Conservation (phyloP, 64 coral and sea anemone genomes). For the Orbicella faveolata region DNA sequence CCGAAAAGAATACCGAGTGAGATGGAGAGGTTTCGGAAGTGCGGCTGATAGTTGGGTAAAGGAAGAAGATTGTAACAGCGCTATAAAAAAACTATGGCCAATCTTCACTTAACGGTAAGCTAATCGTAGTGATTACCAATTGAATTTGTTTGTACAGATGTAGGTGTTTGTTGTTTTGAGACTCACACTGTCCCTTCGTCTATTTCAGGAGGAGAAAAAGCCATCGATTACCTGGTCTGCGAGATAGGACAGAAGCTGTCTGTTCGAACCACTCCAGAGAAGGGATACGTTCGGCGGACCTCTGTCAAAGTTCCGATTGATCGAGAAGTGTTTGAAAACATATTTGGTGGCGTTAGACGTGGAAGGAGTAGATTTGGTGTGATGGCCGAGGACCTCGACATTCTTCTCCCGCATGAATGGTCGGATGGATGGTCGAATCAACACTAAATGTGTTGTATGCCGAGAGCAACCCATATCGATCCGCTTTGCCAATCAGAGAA, state of each 20-base stretch:
- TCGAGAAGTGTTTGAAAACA: slow-evolving; percentile 20
- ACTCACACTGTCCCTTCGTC: background rate
- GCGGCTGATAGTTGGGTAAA: slow-evolving; percentile 15
- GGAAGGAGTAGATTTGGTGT: background rate
- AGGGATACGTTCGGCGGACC: slow-evolving; percentile 14
- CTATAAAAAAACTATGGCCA: slow-evolving; percentile 22
- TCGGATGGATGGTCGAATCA: slow-evolving; percentile 7
- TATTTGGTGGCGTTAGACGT: slow-evolving; percentile 3
- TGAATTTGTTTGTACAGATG: background rate
- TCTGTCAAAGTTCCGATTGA: slow-evolving; percentile 26
- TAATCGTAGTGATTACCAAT: background rate
- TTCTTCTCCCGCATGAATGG: slow-evolving; percentile 37
- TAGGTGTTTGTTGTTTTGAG: background rate
- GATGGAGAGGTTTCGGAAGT: slow-evolving; percentile 36
- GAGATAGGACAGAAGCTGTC: slow-evolving; percentile 34
- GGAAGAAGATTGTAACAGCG: slow-evolving; percentile 41
- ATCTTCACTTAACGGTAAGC: slow-evolving; percentile 27
- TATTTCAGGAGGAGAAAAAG: slow-evolving; percentile 26
- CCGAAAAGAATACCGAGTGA: background rate
- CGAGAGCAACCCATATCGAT: background rate
- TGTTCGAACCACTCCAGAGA: slow-evolving; percentile 6
- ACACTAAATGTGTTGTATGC: slow-evolving; percentile 22
- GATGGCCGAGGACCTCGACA: slow-evolving; percentile 7
- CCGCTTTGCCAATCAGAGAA: background rate
- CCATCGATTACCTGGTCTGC: slow-evolving; percentile 18